phyloP scores from a whole-genome alignment of 2,888 invertebrate species.

The Apotomis betuletana region DNA sequence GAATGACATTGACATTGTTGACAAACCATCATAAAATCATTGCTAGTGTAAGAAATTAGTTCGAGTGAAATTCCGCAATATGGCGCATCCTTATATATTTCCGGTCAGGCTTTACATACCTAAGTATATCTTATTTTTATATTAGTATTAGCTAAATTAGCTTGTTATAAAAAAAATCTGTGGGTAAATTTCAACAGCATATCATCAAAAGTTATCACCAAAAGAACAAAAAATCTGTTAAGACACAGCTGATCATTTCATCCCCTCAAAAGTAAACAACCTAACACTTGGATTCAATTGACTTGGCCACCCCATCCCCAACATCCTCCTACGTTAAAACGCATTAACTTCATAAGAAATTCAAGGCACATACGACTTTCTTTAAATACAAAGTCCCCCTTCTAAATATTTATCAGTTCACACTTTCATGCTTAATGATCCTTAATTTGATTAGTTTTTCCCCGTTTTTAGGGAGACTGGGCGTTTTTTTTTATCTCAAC shows the following conservation, averaged over 20 bases:
- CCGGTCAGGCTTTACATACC: no score
- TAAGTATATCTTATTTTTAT: no score
- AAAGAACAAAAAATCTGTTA: constrained; percentile 1
- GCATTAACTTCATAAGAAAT: neutral
- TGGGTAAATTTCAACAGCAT: neutral
- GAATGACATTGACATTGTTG: no score
- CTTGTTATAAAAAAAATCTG: no score
- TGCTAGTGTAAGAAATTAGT: no score
- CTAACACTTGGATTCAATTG: constrained; percentile 21
- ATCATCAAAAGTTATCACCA: neutral
- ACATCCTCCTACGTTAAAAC: neutral
- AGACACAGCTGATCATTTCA: constrained; percentile 2
- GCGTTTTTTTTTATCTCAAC: constrained; percentile 16
- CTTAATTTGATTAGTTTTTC: constrained; percentile 60
- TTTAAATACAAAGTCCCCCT: neutral
- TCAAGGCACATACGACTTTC: neutral
- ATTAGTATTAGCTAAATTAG: no score
- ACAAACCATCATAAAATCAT: no score
- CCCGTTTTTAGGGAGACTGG: constrained; percentile 14
- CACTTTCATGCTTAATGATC: constrained; percentile 56
- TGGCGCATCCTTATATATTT: no score
- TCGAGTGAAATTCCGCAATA: no score
- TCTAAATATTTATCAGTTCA: constrained; percentile 62
- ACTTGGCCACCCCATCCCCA: constrained; percentile 13
- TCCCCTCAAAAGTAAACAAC: constrained; percentile 20